These are phyloP conservation scores for Uropsilus gracilis DNA, from an alignment of 2,113 vertebrate species.

Conservation along the genomic window DNA sequence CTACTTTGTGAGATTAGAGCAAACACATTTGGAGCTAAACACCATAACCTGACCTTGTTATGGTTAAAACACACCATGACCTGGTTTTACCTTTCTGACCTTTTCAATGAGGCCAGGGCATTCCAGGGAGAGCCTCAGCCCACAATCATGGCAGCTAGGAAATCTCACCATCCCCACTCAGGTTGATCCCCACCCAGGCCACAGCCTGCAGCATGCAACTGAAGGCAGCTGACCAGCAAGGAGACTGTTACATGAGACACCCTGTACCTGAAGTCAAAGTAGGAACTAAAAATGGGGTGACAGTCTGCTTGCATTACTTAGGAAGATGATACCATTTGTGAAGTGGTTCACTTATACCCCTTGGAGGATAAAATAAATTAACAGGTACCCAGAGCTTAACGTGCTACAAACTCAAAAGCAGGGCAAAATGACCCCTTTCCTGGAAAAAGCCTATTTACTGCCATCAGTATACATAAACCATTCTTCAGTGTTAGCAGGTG, in stretches of 20 bases:
- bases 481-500: not conserved
- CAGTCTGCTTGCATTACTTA: not conserved
- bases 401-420: not conserved
- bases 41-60: accelerated
- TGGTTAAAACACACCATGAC: too few relatives aligned
- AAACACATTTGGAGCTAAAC: not conserved
- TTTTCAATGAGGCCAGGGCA: not conserved
- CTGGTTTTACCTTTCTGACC: not conserved
- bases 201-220: not conserved
- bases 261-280: not conserved
- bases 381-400: not conserved
- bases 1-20: not conserved
- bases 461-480: not conserved
- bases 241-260: not conserved
- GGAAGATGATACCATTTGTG: not conserved
- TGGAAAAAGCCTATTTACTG: not conserved
- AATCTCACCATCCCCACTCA: too few relatives aligned
- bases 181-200: not conserved
- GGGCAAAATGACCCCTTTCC: not conserved
- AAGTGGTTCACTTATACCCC: not conserved
- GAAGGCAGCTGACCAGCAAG: not conserved
- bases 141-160: accelerated
- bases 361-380: not conserved
- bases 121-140: not conserved
- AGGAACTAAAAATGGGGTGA: not conserved